Evolutionary conservation across 2,888 invertebrate genomes (phyloP), one percentile per base, ranked within the genome.

Genomic region (Agriotes lineatus): DNA sequence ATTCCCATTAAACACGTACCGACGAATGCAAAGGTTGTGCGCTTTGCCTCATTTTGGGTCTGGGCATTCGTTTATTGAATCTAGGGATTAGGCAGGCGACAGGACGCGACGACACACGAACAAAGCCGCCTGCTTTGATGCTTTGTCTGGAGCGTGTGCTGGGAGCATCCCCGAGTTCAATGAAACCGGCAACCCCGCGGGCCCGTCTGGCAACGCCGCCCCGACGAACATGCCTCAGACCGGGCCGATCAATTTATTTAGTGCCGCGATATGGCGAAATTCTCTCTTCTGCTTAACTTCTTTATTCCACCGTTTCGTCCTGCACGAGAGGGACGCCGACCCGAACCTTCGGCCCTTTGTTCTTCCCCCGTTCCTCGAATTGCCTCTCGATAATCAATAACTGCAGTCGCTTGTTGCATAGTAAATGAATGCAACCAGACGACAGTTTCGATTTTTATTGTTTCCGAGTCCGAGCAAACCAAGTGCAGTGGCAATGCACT

Each of bases 391-490:
- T 60, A 69, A 69, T 65, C 69, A 59, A 69, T 69, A 64, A 57
- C 25, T 65, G 48, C 69, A 62, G 25, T 65, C 39, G 61, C 62
- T 52, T 57, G 62, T 58, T 62, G 62, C 61, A 66, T 66, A 45
- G 16, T 60, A 65, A 69, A 69, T 63, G 56, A 48, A 62, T 62
- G 22, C 22, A 30, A 35, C 33, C 7, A 52, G 57, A 33, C 64
- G 56, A 60, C 56, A 52, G 65, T 60, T 69, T 60, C 69, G 48
- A 66, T 52, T 61, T 65, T 66, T 62, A 66, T 61, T 66, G 66
- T 70, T 70, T 65, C 48, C 37, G 19, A 59, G 56, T 19, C 59
- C 58, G 52, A 58, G 33, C 25, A 63, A 22, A 35, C 39, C 22
- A 39, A 20, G 37, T n/a, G 44, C 59, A 37, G 48, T 48, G 62